Percentiles rank a stretch among this genome's conserved stretches.
Evolutionary conservation across 2,888 invertebrate genomes (phyloP).

Genomic region (Tiliacea aurago): DNA sequence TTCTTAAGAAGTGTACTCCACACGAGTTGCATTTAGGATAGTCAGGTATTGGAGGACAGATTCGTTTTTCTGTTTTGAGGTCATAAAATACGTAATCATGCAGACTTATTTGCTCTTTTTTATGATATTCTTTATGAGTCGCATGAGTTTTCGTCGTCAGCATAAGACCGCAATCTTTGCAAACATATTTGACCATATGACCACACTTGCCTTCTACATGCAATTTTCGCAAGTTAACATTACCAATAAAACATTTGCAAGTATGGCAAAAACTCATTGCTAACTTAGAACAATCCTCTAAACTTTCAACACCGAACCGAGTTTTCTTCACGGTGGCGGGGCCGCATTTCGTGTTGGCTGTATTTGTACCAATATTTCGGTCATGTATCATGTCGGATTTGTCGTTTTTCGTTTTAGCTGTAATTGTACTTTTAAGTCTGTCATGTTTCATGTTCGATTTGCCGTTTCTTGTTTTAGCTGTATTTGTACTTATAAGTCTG

Average conservation of each 20-base stretch:
- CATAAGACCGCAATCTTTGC: slow-evolving; percentile 79
- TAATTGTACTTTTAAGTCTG: slow-evolving; percentile 38
- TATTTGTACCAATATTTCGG: background rate
- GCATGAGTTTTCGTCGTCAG: slow-evolving; percentile 69
- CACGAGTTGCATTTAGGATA: slow-evolving; percentile 79
- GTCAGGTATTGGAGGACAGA: slow-evolving; percentile 77
- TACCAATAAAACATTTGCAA: slow-evolving; percentile 77
- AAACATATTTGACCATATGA: slow-evolving; percentile 69
- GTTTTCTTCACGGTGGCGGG: background rate
- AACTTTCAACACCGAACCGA: background rate
- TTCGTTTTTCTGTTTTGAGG: slow-evolving; percentile 70
- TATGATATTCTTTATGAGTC: slow-evolving; percentile 74
- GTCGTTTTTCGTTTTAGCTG: slow-evolving; percentile 27
- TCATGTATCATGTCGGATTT: slow-evolving; percentile 33
- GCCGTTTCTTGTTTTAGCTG: background rate
- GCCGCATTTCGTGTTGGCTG: slow-evolving; percentile 37
- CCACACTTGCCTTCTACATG: slow-evolving; percentile 72
- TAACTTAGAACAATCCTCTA: slow-evolving; percentile 29
- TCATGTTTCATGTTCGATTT: background rate
- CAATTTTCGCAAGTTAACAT: slow-evolving; percentile 55
- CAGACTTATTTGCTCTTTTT: slow-evolving; percentile 69
- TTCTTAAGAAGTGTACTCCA: slow-evolving; percentile 75
- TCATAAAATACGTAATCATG: slow-evolving; percentile 79
- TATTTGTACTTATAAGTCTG: background rate
- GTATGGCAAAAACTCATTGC: slow-evolving; percentile 72